phyloP scores from a whole-genome alignment of 2,888 invertebrate species.

The Lasioglossum morio region DNA sequence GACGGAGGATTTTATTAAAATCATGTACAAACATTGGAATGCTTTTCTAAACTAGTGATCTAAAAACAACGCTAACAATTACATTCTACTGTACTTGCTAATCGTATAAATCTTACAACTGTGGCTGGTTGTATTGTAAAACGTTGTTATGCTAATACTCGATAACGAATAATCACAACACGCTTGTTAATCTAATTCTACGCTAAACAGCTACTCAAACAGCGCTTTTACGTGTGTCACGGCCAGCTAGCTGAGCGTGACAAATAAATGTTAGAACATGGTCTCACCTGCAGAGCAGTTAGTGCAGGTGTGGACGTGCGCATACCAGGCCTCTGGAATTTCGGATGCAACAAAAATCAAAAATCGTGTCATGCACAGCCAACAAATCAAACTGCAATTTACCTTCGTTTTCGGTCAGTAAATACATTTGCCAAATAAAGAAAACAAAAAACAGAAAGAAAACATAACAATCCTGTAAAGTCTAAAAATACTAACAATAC shows the following conservation, averaged over 20 bases:
- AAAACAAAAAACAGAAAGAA: not conserved
- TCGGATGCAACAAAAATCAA: constrained; percentile 76
- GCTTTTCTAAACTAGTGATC: constrained; percentile 56
- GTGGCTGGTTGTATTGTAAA: not conserved
- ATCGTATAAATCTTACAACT: not conserved
- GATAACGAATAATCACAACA: constrained; percentile 38
- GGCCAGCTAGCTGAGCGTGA: not conserved
- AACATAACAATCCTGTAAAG: constrained; percentile 1
- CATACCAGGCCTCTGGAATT: constrained; percentile 80
- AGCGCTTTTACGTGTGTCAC: not conserved
- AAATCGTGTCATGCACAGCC: constrained; percentile 68
- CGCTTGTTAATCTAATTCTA: constrained; percentile 45
- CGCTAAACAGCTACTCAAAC: constrained; percentile 6
- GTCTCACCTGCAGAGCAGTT: constrained; percentile 83
- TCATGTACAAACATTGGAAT: constrained; percentile 60
- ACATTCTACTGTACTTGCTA: constrained; percentile 31
- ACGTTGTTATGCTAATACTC: constrained; percentile 17
- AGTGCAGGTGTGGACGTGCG: constrained; percentile 80
- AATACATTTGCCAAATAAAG: not conserved
- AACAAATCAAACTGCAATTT: constrained; percentile 30
- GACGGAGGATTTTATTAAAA: constrained; percentile 72
- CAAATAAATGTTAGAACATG: constrained; percentile 61
- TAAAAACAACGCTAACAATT: constrained; percentile 53
- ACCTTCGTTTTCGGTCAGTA: constrained; percentile 9
- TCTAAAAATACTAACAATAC: constrained; percentile 18